Evolutionary conservation across 2,888 invertebrate genomes (phyloP).

Genomic region (Endomychus coccineus): DNA sequence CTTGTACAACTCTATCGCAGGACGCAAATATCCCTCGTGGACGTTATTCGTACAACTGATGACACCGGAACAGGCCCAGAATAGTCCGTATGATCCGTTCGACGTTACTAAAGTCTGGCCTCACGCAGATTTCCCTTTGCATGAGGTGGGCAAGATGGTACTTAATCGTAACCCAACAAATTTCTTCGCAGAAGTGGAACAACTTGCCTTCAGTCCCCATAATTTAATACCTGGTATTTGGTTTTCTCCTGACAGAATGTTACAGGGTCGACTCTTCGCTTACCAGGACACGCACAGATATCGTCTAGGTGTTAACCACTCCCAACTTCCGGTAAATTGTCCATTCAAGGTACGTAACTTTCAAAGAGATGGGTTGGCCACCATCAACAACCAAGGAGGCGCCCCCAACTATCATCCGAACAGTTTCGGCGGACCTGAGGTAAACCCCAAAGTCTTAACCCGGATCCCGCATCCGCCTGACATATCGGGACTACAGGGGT

Average conservation of each 20-base stretch:
- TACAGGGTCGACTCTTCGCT: constrained; percentile 75
- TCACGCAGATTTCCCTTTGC: constrained; percentile 73
- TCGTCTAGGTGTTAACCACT: constrained; percentile 79
- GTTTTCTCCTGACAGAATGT: constrained; percentile 84
- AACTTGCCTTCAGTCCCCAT: constrained; percentile 80
- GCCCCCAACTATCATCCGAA: constrained; percentile 94
- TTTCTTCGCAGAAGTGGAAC: constrained; percentile 88
- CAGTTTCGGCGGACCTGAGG: constrained; percentile 80
- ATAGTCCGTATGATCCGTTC: constrained; percentile 75
- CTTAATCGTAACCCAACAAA: constrained; percentile 81
- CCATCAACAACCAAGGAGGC: constrained; percentile 69
- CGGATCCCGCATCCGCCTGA: constrained; percentile 50
- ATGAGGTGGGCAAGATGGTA: constrained; percentile 74
- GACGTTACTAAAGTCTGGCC: constrained; percentile 89
- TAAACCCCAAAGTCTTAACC: constrained; percentile 52
- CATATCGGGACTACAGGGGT: constrained; percentile 64
- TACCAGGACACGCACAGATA: constrained; percentile 86
- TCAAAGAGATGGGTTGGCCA: constrained; percentile 79
- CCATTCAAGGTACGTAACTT: constrained; percentile 73
- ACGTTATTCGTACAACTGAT: constrained; percentile 71
- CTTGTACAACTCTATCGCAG: constrained; percentile 76
- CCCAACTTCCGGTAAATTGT: constrained; percentile 89
- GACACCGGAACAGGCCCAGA: constrained; percentile 77
- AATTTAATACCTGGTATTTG: constrained; percentile 86
- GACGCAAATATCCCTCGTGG: constrained; percentile 65